These are phyloP conservation scores for Agrochola circellaris DNA, from an alignment of 2,888 invertebrate species.

Conservation along the genomic window DNA sequence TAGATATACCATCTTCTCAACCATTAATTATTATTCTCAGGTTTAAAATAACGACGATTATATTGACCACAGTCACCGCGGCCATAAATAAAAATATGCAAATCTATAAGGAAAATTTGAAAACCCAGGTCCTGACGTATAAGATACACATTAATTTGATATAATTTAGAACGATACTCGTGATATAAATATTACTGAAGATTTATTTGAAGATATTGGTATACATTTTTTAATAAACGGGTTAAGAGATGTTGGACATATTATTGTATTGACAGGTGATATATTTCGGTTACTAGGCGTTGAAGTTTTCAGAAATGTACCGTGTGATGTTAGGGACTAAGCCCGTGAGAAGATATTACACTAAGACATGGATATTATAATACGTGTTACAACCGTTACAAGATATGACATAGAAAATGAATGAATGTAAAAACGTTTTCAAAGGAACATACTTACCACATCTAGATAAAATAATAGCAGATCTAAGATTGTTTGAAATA, in stretches of 20 bases:
- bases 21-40: slow-evolving; percentile 22
- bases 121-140: slow-evolving; percentile 40
- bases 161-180: slow-evolving; percentile 42
- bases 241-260: slow-evolving; percentile 18
- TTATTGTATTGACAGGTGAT: slow-evolving; percentile 24
- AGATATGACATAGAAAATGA: not conserved
- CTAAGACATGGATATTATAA: not conserved
- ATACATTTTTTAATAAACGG: slow-evolving; percentile 20
- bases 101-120: slow-evolving; percentile 55
- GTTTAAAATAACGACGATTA: slow-evolving; percentile 29
- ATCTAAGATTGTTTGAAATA: not conserved
- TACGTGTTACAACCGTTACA: no score
- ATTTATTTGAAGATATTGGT: slow-evolving; percentile 37
- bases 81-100: slow-evolving; percentile 56
- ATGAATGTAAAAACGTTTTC: not conserved
- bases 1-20: not conserved
- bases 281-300: slow-evolving; percentile 26
- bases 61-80: slow-evolving; percentile 14
- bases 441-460: not conserved
- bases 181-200: slow-evolving; percentile 30
- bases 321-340: not conserved
- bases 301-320: not conserved
- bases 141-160: slow-evolving; percentile 48
- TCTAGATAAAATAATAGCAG: not conserved
- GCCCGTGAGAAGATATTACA: not conserved